A percentile compares a stretch with the other conserved stretches of the same genome.
These are phyloP conservation scores for Pseudomyrmex sp. DNA, from an alignment of 1,140 invertebrate species.

Conservation along the genomic window DNA sequence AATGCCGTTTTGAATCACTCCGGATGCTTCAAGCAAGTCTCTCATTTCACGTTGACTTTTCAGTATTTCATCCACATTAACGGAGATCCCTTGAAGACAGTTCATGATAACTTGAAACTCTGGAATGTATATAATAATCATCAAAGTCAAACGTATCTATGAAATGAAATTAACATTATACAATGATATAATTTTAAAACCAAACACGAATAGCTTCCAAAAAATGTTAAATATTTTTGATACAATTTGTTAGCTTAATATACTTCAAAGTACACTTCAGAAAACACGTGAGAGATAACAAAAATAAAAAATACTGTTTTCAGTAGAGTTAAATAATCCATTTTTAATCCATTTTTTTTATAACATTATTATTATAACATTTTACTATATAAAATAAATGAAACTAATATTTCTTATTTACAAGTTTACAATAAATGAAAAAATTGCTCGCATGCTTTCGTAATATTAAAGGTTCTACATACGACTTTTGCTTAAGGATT, in stretches of 20 bases:
- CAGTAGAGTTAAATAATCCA: background rate
- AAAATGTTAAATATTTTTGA: conserved; percentile 4
- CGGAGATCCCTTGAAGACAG: background rate
- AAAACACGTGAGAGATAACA: background rate
- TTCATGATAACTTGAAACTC: conserved; percentile 8
- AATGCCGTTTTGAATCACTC: background rate
- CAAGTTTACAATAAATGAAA: background rate
- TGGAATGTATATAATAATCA: background rate
- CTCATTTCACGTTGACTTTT: background rate
- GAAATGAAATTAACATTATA: background rate
- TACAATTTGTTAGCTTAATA: background rate
- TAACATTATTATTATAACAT: background rate
- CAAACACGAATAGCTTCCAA: background rate
- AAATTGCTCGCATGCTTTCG: background rate
- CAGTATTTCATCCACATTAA: background rate
- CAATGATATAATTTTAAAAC: background rate
- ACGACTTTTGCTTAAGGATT: background rate
- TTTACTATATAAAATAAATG: conserved; percentile 2
- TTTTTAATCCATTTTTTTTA: conserved; percentile 5
- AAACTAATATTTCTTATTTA: conserved; percentile 11
- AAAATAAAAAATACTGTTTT: background rate
- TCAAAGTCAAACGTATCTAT: background rate
- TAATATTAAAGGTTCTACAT: background rate
- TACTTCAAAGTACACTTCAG: background rate
- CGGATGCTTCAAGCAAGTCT: conserved; percentile 3